Conservation (phyloP, 2,113 vertebrate species). For the Aptenodytes forsteri region DNA sequence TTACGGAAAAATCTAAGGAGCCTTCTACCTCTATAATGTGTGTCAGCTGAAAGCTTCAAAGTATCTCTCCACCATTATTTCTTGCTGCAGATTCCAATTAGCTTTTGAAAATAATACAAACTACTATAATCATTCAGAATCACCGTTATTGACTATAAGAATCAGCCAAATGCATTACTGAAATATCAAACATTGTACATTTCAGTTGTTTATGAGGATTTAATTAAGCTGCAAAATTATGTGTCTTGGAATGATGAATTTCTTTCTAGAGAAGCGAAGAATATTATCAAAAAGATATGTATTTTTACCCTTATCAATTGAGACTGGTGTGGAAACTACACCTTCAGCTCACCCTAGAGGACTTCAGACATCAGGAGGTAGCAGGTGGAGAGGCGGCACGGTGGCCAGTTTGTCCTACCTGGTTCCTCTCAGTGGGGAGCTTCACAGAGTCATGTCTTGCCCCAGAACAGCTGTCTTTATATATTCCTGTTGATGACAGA, state of each 20-base stretch:
- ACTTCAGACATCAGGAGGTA: not conserved
- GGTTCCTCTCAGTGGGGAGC: not conserved
- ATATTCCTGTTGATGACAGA: not conserved
- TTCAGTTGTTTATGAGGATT: not conserved
- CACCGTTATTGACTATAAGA: not conserved
- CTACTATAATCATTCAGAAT: not conserved
- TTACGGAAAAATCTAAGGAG: not conserved
- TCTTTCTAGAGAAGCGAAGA: not conserved
- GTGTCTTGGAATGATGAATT: not conserved
- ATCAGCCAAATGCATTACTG: not conserved
- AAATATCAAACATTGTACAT: not conserved
- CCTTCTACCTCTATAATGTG: not conserved
- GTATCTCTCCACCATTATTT: not conserved
- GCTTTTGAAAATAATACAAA: not conserved
- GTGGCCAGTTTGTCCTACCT: not conserved
- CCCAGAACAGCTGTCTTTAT: not conserved
- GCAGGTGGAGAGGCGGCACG: not conserved
- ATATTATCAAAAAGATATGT: rapidly evolving
- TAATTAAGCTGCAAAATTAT: not conserved
- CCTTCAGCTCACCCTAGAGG: not conserved
- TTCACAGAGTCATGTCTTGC: not conserved
- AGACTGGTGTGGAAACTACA: not conserved
- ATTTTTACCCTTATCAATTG: not conserved
- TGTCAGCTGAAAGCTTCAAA: not conserved
- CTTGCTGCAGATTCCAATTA: not conserved